A percentile compares a stretch with the other conserved stretches of the same genome.
Evolutionary conservation across 2,888 invertebrate species (phyloP).

Genomic region (Drosophila dives): DNA sequence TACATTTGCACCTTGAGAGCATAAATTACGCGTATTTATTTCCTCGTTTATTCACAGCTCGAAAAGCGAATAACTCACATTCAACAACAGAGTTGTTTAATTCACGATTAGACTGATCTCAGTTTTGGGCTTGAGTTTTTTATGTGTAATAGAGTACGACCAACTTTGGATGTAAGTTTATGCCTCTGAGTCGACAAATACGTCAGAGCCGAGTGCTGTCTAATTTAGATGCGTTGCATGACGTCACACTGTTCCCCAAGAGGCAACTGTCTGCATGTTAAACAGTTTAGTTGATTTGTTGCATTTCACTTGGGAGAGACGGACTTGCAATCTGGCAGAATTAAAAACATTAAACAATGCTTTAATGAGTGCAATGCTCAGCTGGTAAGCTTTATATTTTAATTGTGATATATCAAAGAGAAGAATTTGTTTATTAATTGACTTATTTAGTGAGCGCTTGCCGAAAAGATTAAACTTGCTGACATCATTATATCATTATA

Average conservation of each 20-base stretch:
- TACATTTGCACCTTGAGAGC: constrained; percentile 56
- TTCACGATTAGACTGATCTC: constrained; percentile 1
- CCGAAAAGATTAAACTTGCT: neutral
- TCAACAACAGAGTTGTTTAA: neutral
- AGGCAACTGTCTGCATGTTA: constrained; percentile 31
- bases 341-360: neutral
- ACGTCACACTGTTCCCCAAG: constrained; percentile 9
- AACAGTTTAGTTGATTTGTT: constrained; percentile 1
- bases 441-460: neutral
- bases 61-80: constrained; percentile 11
- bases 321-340: neutral
- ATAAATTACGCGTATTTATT: constrained; percentile 61
- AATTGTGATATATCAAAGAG: neutral
- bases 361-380: neutral
- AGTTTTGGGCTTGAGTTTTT: neutral
- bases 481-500: too few relatives aligned
- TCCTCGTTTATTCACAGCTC: constrained; percentile 44
- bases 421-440: neutral
- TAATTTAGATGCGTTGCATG: constrained; percentile 9
- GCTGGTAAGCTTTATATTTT: neutral
- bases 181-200: neutral
- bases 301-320: neutral
- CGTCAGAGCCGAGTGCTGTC: constrained; percentile 19
- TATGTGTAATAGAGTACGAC: neutral
- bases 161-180: neutral